A percentile compares a stretch with the other conserved stretches of the same genome.
Evolutionary conservation across 2,797 vertebrate species (phyloP).

Genomic region (Tokudaia tokunoshimensis): DNA sequence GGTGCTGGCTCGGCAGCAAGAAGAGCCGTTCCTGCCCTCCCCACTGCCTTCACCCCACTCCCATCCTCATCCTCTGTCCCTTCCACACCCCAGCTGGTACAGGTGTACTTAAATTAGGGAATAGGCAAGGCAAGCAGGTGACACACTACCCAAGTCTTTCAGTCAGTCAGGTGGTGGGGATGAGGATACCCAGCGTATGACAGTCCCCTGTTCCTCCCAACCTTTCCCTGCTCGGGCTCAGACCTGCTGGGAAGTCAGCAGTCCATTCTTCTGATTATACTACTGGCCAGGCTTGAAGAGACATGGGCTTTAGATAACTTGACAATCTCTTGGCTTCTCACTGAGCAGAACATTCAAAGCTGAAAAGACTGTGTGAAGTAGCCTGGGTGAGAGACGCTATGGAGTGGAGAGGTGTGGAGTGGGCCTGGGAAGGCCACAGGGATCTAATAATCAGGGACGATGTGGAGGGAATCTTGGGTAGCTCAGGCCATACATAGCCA

Average conservation of each 20-base stretch:
- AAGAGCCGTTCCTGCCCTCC: not conserved
- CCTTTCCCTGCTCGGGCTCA: not conserved
- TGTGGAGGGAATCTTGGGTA: not conserved
- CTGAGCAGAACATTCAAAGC: not conserved
- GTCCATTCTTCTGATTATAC: rapidly evolving
- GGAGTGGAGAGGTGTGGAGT: not conserved
- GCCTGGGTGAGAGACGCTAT: not conserved
- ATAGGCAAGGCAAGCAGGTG: constrained; percentile 61
- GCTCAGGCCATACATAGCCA: not conserved
- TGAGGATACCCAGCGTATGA: rapidly evolving
- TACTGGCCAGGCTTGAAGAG: not conserved
- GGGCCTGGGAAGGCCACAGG: not conserved
- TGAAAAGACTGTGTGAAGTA: rapidly evolving
- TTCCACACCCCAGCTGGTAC: constrained; percentile 69
- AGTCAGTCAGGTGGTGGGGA: constrained; percentile 60
- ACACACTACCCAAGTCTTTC: constrained; percentile 63
- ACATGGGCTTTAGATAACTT: not conserved
- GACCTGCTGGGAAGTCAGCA: not conserved
- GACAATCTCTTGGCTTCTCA: not conserved
- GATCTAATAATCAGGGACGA: not conserved
- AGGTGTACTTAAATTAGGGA: constrained; percentile 74
- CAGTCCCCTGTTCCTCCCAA: not conserved
- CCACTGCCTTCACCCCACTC: not conserved
- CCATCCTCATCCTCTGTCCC: not conserved
- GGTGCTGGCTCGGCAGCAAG: not conserved